Conservation (phyloP, 2,888 invertebrate genomes). For the Volucella inflata region DNA sequence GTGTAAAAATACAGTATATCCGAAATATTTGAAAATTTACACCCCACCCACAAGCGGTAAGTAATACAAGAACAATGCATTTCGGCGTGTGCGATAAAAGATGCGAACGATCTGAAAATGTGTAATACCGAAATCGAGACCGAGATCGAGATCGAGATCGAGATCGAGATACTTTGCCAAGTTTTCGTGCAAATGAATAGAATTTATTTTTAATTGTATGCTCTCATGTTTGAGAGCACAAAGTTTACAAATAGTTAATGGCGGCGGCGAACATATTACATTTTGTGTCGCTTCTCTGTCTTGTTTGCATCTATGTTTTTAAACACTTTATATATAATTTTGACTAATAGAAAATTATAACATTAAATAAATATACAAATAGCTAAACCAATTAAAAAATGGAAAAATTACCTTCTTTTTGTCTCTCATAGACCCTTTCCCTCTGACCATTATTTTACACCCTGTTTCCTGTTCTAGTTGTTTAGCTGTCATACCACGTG, state of each 20-base stretch:
- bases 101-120: constrained; percentile 25
- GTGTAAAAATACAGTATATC: constrained; percentile 32
- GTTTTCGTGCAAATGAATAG: constrained; percentile 44
- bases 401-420: constrained; percentile 95
- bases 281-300: constrained; percentile 7
- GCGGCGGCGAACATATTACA: not conserved
- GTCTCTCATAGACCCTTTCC: constrained; percentile 99
- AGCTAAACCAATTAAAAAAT: not conserved
- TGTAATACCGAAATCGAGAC: too few species aligned
- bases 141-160: not conserved
- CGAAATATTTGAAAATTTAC: constrained; percentile 40
- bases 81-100: constrained; percentile 53
- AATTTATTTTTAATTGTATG: constrained; percentile 51
- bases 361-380: too few species aligned
- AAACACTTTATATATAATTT: too few species aligned
- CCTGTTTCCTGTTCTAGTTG: constrained; percentile 99
- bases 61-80: constrained; percentile 60
- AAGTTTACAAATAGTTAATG: constrained; percentile 5
- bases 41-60: constrained; percentile 36
- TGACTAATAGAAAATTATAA: too few species aligned
- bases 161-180: constrained; percentile 51
- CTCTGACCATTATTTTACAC: constrained; percentile 99
- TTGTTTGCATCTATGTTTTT: not conserved
- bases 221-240: constrained; percentile 48
- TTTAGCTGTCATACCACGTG: constrained; percentile 99